Evolutionary conservation across 2,797 vertebrate species (phyloP).

Genomic region (Amazonetta brasiliensis): DNA sequence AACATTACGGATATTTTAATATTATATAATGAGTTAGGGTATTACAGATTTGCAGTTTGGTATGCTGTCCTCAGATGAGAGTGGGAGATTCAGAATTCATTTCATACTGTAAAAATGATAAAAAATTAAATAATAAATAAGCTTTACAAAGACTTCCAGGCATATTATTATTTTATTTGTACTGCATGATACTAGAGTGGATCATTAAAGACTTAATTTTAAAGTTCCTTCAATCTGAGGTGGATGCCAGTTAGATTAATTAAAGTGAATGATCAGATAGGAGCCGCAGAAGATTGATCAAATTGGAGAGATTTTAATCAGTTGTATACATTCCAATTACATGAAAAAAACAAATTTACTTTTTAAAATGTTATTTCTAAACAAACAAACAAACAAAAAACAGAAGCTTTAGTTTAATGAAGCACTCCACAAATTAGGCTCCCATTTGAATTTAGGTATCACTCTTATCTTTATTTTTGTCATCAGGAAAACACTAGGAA

Average conservation of each 20-base stretch:
- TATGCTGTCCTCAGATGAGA: background rate
- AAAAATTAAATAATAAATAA: slow-evolving; percentile 27
- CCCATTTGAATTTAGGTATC: slow-evolving; percentile 26
- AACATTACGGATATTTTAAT: background rate
- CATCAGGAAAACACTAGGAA: background rate
- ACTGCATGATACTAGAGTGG: slow-evolving; percentile 10
- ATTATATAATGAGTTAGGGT: background rate
- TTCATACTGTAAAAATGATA: slow-evolving; percentile 15
- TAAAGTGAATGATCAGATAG: slow-evolving; percentile 38
- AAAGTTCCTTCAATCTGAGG: slow-evolving; percentile 35
- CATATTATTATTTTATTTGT: slow-evolving; percentile 52
- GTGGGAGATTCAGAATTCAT: slow-evolving; percentile 22
- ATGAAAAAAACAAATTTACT: slow-evolving; percentile 24
- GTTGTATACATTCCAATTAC: slow-evolving; percentile 25
- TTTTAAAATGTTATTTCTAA: slow-evolving; percentile 41
- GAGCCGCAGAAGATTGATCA: slow-evolving; percentile 41
- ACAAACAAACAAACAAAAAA: background rate
- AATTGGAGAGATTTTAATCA: slow-evolving; percentile 31
- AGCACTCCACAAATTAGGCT: background rate
- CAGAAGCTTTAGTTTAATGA: slow-evolving; percentile 35
- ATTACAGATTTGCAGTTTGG: background rate
- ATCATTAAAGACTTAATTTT: slow-evolving; percentile 57
- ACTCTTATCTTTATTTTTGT: slow-evolving; percentile 38
- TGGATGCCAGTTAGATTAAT: slow-evolving; percentile 50
- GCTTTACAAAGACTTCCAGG: slow-evolving; percentile 11